Conservation (phyloP, 2,797 vertebrate genomes). For the Eremophila alpestris region DNA sequence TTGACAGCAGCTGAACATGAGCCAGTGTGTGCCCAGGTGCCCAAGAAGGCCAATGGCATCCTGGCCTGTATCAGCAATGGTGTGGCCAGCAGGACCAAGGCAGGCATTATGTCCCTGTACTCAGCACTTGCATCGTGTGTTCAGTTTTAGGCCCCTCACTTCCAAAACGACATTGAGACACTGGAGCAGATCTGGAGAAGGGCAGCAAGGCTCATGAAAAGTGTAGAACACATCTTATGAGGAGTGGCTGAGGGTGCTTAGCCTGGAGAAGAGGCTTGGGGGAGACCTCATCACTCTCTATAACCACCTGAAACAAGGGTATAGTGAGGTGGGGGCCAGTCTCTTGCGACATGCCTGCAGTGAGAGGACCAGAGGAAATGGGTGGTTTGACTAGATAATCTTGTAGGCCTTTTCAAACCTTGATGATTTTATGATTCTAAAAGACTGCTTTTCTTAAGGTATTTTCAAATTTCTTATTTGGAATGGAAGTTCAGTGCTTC, state of each 20-base stretch:
- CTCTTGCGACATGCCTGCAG: background rate
- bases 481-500: background rate
- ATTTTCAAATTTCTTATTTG: background rate
- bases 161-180: background rate
- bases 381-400: background rate
- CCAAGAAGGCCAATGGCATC: background rate
- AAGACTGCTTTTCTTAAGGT: background rate
- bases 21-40: background rate
- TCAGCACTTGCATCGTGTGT: accelerated
- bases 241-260: background rate
- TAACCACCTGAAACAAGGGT: background rate
- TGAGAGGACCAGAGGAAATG: background rate
- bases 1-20: background rate
- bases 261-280: background rate
- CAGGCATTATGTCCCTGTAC: background rate
- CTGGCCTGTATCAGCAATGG: background rate
- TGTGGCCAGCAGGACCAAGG: background rate
- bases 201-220: accelerated
- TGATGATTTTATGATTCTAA: background rate
- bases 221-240: background rate
- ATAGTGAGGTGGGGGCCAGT: too few species aligned
- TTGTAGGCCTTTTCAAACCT: background rate
- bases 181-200: background rate
- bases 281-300: background rate
- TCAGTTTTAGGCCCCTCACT: background rate